A percentile compares a stretch with the other conserved stretches of the same genome.
phyloP scores from a whole-genome alignment of 53 echinoderm and acorn worm species.

The Arbacia lixula region DNA sequence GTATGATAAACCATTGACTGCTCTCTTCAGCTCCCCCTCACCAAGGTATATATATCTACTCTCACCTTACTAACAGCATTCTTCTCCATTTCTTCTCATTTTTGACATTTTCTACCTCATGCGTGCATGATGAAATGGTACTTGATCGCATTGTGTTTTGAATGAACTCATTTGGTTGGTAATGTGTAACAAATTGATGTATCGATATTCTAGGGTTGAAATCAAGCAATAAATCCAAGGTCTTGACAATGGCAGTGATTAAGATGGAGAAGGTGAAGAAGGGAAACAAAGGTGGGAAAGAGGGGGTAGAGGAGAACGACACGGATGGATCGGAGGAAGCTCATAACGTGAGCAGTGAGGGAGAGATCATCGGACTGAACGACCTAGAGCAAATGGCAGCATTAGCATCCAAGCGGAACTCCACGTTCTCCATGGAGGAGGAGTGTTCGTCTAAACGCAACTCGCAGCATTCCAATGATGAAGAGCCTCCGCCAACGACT shows the following conservation, averaged over 20 bases:
- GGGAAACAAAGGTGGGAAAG: conserved; percentile 14
- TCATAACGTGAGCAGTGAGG: conserved; percentile 15
- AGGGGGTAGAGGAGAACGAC: conserved; percentile 33
- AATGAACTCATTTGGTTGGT: not conserved
- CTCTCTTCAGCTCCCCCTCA: too few species aligned
- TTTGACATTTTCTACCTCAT: conserved; percentile 11
- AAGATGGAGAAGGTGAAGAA: conserved; percentile 28
- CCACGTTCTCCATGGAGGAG: conserved; percentile 52
- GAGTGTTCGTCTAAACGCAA: conserved; percentile 47
- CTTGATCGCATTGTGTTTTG: not conserved
- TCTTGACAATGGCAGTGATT: not conserved
- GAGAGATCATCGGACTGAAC: conserved; percentile 53
- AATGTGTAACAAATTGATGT: conserved; percentile 21
- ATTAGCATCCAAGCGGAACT: conserved; percentile 42
- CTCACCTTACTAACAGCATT: conserved; percentile 41
- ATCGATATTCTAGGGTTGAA: too few species aligned
- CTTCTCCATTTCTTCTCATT: conserved; percentile 28
- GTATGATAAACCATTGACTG: too few species aligned
- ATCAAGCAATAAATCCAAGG: conserved; percentile 34
- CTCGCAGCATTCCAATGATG: conserved; percentile 33
- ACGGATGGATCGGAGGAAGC: conserved; percentile 32
- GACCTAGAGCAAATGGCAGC: conserved; percentile 49
- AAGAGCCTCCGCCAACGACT: conserved; percentile 54
- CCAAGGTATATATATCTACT: too few species aligned
- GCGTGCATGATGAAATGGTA: conserved; percentile 54